These are phyloP conservation scores for Poecilia picta DNA, from an alignment of 2,797 vertebrate species.

Conservation along the genomic window DNA sequence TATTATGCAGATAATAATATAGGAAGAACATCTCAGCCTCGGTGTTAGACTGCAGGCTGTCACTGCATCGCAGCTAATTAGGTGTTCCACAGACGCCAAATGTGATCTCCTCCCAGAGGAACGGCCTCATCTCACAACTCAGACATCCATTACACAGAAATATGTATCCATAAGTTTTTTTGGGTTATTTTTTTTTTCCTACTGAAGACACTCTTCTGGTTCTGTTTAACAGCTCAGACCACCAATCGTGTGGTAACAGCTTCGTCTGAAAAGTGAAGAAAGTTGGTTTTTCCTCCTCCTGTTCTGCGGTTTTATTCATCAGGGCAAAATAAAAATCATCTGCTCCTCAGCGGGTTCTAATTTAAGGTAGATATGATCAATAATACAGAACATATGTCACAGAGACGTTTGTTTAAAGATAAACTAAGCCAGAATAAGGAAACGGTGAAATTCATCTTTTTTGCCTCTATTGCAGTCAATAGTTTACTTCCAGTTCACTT, in stretches of 20 bases:
- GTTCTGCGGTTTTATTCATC: slow-evolving; percentile 8
- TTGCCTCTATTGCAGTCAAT: not conserved
- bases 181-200: not conserved
- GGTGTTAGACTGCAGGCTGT: slow-evolving; percentile 29
- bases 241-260: not conserved
- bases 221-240: slow-evolving; percentile 1
- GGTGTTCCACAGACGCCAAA: slow-evolving; percentile 25
- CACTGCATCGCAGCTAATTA: slow-evolving; percentile 47
- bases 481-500: not conserved
- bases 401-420: not conserved
- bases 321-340: slow-evolving; percentile 4
- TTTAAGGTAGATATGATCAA: not conserved
- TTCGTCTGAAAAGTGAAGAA: slow-evolving; percentile 4
- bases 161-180: slow-evolving; percentile 7
- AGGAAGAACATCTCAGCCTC: slow-evolving; percentile 51
- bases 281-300: slow-evolving; percentile 2
- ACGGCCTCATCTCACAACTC: slow-evolving; percentile 14
- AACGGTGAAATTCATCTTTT: not conserved
- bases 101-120: slow-evolving; percentile 45
- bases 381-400: slow-evolving; percentile 2
- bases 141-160: slow-evolving; percentile 38
- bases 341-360: slow-evolving; percentile 9
- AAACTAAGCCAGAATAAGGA: not conserved
- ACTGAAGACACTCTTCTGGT: not conserved
- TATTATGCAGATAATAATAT: slow-evolving; percentile 69